Base-by-base conservation (phyloP, 2,888 invertebrate species). In the Cryptosula pallasiana region DNA sequence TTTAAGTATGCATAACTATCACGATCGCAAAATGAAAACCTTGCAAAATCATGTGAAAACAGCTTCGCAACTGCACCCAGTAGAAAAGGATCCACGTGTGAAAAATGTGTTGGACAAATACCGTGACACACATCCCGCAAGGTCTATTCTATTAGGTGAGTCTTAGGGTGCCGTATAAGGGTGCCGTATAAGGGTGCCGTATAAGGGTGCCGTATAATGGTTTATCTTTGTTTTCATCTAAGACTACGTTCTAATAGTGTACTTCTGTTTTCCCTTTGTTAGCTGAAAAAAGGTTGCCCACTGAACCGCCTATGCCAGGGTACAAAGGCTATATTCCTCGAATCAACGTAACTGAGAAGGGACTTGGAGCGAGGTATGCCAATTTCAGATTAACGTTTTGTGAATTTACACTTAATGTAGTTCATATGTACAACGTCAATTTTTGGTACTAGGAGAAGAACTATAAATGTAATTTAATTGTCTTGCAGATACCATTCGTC, bases 241-340 rank as follows among this genome's bases (percentile, higher is more conserved):
- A n/a, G n/a, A n/a, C n/a, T n/a, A n/a, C n/a, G n/a, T n/a, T n/a
- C n/a, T n/a, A n/a, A n/a, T n/a, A n/a, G n/a, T n/a, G n/a, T n/a
- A n/a, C n/a, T n/a, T 72, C 76, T 25, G 20, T 45, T 45, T 45
- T 45, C 20, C 20, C 5, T 13, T 45, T 45, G 45, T 20, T 78
- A 82, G 83, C 80, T 73, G 81, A 80, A 73, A 80, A 77, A 71
- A 75, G 81, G 54, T 75, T 76, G 0, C 69, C 79, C 63, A 77
- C 77, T 63, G 84, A 85, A 75, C 81, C 84, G 2, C 85, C 84
- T 0, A 81, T 85, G 13, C 84, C 84, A 20, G 85, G 85, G 1
- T 84, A 84, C 77, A 75, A 77, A 72, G 85, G 85, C 16, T 85
- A 79, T 73, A 78, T 85, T 27, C 85, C 85, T 1, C 77, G 82